A percentile compares a stretch with the other conserved stretches of the same genome.
phyloP scores from a whole-genome alignment of 2,888 invertebrate species.

The Alloscopus bannaensis region DNA sequence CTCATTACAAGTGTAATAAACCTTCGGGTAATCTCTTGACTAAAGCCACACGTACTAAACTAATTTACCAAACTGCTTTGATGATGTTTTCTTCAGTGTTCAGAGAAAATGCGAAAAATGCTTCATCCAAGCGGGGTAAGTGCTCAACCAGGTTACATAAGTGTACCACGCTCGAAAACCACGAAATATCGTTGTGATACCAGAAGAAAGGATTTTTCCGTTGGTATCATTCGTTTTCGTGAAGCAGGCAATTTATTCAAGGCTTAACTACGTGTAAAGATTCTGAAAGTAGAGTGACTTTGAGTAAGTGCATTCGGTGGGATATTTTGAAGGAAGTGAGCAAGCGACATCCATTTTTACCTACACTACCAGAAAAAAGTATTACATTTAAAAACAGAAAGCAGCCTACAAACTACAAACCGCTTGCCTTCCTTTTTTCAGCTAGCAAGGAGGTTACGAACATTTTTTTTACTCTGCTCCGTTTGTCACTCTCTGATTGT shows the following conservation, averaged over 20 bases:
- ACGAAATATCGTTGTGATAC: slow-evolving; percentile 11
- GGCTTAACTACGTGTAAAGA: slow-evolving; percentile 53
- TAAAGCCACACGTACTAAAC: slow-evolving; percentile 37
- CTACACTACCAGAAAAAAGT: too few relatives aligned
- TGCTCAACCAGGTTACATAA: slow-evolving; percentile 26
- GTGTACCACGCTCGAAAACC: background rate
- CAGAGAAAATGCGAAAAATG: background rate
- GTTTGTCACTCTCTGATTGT: slow-evolving; percentile 27
- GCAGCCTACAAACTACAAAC: slow-evolving; percentile 5
- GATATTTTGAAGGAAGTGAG: slow-evolving; percentile 17
- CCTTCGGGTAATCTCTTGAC: slow-evolving; percentile 23
- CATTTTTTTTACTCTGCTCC: slow-evolving; percentile 1
- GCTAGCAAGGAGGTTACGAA: background rate
- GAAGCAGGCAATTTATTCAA: slow-evolving; percentile 41
- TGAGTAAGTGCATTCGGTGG: slow-evolving; percentile 3
- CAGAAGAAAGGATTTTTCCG: slow-evolving; percentile 17
- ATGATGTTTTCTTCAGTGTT: slow-evolving; percentile 15
- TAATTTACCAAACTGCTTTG: slow-evolving; percentile 36
- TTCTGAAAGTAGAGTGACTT: slow-evolving; percentile 35
- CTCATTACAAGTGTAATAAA: slow-evolving; percentile 17
- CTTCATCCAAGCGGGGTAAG: slow-evolving; percentile 1
- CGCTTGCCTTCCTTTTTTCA: background rate
- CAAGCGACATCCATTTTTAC: background rate
- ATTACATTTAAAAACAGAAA: slow-evolving; percentile 24
- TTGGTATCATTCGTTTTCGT: slow-evolving; percentile 27